Evolutionary conservation across 1,140 invertebrate genomes (phyloP).

Genomic region (Pteromalus puparum): DNA sequence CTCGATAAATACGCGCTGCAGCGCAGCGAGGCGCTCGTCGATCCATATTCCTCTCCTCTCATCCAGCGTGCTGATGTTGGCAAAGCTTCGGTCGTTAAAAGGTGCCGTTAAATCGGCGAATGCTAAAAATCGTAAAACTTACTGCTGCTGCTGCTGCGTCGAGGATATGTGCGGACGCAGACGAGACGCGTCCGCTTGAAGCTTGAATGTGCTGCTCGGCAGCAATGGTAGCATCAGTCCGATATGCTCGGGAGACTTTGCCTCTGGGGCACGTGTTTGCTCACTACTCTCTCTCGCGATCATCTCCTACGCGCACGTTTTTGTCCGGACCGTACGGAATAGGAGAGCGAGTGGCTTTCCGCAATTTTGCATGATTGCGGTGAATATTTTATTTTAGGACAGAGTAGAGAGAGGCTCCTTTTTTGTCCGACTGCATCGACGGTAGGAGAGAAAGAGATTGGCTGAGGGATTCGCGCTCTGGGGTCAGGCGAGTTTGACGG

Average conservation of each 20-base stretch:
- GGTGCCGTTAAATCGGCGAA: slow-evolving; percentile 71
- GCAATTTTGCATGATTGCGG: slow-evolving; percentile 51
- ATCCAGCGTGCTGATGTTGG: slow-evolving; percentile 53
- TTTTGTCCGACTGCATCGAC: background rate
- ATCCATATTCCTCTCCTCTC: background rate
- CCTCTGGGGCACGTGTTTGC: slow-evolving; percentile 22
- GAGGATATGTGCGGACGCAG: background rate
- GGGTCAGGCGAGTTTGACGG: slow-evolving; percentile 33
- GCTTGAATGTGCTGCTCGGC: background rate
- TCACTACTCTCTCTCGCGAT: background rate
- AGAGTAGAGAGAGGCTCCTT: slow-evolving; percentile 6
- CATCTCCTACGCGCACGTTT: slow-evolving; percentile 16
- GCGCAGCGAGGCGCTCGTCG: slow-evolving; percentile 55
- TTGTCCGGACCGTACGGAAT: background rate
- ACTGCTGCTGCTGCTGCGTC: background rate
- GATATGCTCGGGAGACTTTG: slow-evolving; percentile 25
- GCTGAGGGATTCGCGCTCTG: background rate
- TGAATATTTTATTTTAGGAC: slow-evolving; percentile 52
- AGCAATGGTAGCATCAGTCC: background rate
- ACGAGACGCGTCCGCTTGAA: background rate
- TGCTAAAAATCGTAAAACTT: slow-evolving; percentile 69
- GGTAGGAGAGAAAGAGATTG: slow-evolving; percentile 33
- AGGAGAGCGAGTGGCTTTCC: slow-evolving; percentile 5
- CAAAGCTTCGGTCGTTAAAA: slow-evolving; percentile 67
- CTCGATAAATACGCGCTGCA: slow-evolving; percentile 69